Evolutionary conservation across 2,113 vertebrate species (phyloP).

Genomic region (Labeo catla): DNA sequence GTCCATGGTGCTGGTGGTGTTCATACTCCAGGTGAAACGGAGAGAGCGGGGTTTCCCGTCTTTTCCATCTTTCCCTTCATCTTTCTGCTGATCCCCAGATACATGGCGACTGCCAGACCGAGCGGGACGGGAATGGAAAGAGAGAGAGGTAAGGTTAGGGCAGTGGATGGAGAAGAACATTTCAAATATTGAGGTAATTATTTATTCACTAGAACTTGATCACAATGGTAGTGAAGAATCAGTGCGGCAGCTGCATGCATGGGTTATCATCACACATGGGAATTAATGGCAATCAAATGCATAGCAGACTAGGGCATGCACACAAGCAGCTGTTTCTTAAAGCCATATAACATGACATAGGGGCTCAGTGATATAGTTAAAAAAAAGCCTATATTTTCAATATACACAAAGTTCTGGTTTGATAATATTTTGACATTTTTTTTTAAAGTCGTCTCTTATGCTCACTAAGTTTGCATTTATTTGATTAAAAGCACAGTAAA

Average conservation of each 20-base stretch:
- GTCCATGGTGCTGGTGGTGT: constrained; percentile 98
- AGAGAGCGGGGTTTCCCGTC: constrained; percentile 95
- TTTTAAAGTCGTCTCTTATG: not conserved
- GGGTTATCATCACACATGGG: constrained; percentile 17
- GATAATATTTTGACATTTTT: too few relatives aligned
- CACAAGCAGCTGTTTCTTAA: constrained; percentile 12
- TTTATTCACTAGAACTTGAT: not conserved
- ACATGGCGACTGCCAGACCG: constrained; percentile 89
- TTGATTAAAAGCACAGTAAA: not conserved
- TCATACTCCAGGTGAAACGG: constrained; percentile 99
- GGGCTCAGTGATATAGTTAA: not conserved
- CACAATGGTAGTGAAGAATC: not conserved
- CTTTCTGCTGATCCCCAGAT: constrained; percentile 85
- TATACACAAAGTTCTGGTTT: not conserved
- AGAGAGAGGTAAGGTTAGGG: not conserved
- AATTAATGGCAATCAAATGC: constrained; percentile 8
- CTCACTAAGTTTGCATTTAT: not conserved
- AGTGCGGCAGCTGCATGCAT: constrained; percentile 17
- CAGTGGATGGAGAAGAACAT: not conserved
- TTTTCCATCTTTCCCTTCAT: constrained; percentile 89
- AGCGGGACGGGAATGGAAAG: not conserved
- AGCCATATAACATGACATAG: not conserved
- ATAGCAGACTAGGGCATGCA: constrained; percentile 29
- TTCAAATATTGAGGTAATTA: not conserved
- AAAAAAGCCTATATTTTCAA: not conserved